phyloP scores from a whole-genome alignment of 2,113 vertebrate genomes.

The Dipodomys stephensi region DNA sequence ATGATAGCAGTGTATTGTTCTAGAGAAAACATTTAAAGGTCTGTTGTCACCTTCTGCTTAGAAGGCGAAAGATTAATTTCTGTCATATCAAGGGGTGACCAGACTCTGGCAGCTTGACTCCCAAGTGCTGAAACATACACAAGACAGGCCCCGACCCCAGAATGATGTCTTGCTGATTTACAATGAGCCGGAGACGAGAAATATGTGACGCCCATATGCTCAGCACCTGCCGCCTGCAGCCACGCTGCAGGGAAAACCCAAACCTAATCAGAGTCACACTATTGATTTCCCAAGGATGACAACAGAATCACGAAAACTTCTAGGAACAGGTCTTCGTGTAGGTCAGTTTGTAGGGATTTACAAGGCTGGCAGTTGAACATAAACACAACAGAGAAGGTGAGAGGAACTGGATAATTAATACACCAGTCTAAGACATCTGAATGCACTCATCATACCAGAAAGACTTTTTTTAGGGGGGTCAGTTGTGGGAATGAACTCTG shows the following conservation, averaged over 20 bases:
- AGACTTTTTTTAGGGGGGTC: background rate
- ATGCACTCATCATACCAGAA: background rate
- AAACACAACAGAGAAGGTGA: background rate
- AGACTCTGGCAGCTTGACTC: background rate
- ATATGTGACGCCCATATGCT: background rate
- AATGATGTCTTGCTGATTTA: background rate
- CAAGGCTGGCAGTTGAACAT: background rate
- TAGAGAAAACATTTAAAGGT: background rate
- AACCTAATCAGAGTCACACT: background rate
- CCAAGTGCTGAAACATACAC: background rate
- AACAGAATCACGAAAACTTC: background rate
- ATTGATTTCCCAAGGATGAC: slow-evolving; percentile 25
- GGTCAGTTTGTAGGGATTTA: background rate
- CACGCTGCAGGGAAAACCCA: slow-evolving; percentile 11
- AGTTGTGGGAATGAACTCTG: no score
- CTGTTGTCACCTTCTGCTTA: background rate
- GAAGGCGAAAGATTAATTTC: background rate
- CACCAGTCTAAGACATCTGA: background rate
- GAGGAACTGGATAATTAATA: background rate
- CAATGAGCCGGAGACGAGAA: background rate
- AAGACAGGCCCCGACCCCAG: background rate
- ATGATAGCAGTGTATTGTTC: background rate
- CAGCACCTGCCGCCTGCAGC: background rate
- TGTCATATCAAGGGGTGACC: background rate
- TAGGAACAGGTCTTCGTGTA: background rate